Conservation (phyloP, 2,797 vertebrate species). For the Malacoctenus gilli region DNA sequence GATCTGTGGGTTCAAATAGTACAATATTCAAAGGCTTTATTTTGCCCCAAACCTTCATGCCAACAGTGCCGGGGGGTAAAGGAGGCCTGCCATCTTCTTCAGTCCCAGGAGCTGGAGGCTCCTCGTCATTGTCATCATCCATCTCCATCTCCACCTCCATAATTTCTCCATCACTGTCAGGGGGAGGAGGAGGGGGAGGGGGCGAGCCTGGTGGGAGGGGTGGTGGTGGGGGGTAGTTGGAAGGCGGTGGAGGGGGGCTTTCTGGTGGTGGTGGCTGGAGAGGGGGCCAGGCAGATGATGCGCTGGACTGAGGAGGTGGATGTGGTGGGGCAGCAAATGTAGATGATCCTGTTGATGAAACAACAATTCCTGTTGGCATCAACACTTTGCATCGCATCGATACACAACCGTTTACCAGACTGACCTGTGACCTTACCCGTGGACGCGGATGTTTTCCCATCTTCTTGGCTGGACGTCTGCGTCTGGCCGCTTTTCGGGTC, state of each 20-base stretch:
- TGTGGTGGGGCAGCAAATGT: conserved; percentile 40
- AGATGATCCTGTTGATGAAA: background rate
- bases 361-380: too few species aligned
- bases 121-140: conserved; percentile 95
- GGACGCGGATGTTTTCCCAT: conserved; percentile 53
- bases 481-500: conserved; percentile 80
- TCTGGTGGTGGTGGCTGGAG: conserved; percentile 81
- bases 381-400: too few species aligned
- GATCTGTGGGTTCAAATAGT: too few species aligned
- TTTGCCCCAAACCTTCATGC: conserved; percentile 78
- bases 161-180: conserved; percentile 91
- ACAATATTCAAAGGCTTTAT: too few species aligned
- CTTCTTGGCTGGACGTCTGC: conserved; percentile 78
- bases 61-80: conserved; percentile 72
- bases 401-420: too few species aligned
- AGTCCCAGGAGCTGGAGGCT: conserved; percentile 95
- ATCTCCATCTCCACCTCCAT: conserved; percentile 99
- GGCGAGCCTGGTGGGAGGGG: conserved; percentile 84
- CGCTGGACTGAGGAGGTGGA: conserved; percentile 79
- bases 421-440: too few species aligned
- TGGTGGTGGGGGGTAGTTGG: conserved; percentile 84
- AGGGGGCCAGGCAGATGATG: conserved; percentile 75
- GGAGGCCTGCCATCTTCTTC: conserved; percentile 86
- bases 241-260: conserved; percentile 85
- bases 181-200: conserved; percentile 81